Percentiles rank a stretch among this genome's conserved stretches.
Conservation (phyloP, 2,113 vertebrate genomes). For the Microcebus ravelobensis region DNA sequence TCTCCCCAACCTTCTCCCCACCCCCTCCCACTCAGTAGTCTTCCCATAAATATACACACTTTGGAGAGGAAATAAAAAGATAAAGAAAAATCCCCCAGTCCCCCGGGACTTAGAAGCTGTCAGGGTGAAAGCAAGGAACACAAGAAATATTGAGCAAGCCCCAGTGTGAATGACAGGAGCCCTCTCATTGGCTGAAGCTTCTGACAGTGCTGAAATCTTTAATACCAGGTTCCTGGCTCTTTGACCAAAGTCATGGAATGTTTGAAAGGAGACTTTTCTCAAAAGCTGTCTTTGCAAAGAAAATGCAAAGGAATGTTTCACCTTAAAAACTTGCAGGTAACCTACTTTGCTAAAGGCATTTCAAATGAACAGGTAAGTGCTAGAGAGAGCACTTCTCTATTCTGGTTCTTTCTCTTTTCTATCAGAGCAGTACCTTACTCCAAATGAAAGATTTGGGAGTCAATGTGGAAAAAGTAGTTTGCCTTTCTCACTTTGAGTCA, state of each 20-base stretch:
- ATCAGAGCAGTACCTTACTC: neutral
- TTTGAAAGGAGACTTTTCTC: slow-evolving; percentile 82
- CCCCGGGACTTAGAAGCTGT: slow-evolving; percentile 84
- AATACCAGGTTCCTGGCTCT: slow-evolving; percentile 78
- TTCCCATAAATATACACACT: slow-evolving; percentile 81
- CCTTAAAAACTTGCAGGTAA: slow-evolving; percentile 53
- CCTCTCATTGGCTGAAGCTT: slow-evolving; percentile 83
- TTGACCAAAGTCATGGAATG: slow-evolving; percentile 82
- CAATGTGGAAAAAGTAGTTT: neutral
- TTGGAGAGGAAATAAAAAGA: slow-evolving; percentile 75
- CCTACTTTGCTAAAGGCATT: slow-evolving; percentile 62
- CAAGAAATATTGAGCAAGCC: slow-evolving; percentile 83
- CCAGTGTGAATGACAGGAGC: slow-evolving; percentile 85
- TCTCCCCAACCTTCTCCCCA: neutral
- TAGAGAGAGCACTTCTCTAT: slow-evolving; percentile 34
- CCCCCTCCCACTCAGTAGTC: slow-evolving; percentile 35
- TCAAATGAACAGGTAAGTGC: slow-evolving; percentile 62
- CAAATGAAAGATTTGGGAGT: neutral
- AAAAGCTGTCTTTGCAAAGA: slow-evolving; percentile 70
- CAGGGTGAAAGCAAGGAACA: slow-evolving; percentile 84
- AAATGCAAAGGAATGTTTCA: slow-evolving; percentile 71
- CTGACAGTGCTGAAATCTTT: slow-evolving; percentile 85
- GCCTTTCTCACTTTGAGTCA: neutral
- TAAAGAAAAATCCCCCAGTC: slow-evolving; percentile 80
- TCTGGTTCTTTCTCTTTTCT: neutral